Percentiles rank a stretch among this genome's conserved stretches.
Conservation (phyloP, 2,113 vertebrate species). For the Notiomystis cincta region DNA sequence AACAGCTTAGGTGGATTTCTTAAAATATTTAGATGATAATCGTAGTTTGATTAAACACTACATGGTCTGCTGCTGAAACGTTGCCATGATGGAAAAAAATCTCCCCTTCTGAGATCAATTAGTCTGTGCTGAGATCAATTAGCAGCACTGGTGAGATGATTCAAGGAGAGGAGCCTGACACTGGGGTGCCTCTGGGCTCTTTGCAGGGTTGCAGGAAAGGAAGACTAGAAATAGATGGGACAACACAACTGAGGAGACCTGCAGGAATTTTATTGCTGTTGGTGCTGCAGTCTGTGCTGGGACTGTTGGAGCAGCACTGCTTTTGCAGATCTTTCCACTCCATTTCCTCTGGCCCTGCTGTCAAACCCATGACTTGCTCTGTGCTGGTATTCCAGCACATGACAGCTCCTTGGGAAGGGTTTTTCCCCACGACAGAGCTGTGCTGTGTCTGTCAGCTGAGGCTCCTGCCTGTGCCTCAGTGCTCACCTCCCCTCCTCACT, state of each 20-base stretch:
- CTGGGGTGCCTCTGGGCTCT: neutral
- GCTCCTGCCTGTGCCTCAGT: neutral
- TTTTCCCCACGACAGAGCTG: accelerated
- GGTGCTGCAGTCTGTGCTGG: neutral
- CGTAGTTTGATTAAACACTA: neutral
- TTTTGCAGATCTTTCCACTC: neutral
- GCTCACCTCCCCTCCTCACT: neutral
- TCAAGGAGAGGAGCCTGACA: neutral
- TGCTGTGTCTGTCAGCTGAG: neutral
- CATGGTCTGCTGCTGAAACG: neutral
- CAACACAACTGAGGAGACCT: accelerated
- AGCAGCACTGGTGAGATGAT: neutral
- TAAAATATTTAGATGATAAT: neutral
- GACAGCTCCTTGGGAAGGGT: neutral
- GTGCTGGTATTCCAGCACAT: neutral
- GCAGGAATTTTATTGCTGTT: neutral
- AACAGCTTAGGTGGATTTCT: neutral
- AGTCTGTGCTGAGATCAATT: neutral
- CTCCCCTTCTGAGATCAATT: neutral
- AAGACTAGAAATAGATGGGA: neutral
- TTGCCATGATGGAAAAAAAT: neutral
- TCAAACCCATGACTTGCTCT: neutral
- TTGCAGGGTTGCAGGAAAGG: neutral
- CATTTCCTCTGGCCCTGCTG: neutral
- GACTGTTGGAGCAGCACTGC: neutral